These are phyloP conservation scores for Autographa pulchrina DNA, from an alignment of 2,888 invertebrate genomes.

Conservation along the genomic window DNA sequence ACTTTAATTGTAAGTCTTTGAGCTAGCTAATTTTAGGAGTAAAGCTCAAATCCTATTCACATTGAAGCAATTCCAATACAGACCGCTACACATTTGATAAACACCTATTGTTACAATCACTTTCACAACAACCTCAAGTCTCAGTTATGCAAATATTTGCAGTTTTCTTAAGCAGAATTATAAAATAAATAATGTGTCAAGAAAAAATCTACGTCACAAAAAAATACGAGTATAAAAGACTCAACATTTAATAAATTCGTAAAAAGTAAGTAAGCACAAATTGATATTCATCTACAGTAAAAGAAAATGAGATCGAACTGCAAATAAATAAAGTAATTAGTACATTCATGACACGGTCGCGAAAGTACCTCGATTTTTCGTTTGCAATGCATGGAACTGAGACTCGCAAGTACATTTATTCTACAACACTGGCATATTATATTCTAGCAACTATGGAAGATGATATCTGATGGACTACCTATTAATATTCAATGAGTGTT, in stretches of 20 bases:
- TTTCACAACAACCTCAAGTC: conserved; percentile 61
- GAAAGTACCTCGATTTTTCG: conserved; percentile 17
- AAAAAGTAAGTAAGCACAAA: background rate
- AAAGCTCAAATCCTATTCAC: conserved; percentile 58
- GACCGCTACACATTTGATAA: conserved; percentile 59
- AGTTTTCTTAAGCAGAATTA: conserved; percentile 35
- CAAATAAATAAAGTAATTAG: conserved; percentile 34
- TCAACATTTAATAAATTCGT: conserved; percentile 17
- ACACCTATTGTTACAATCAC: conserved; percentile 60
- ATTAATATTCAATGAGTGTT: conserved; percentile 59
- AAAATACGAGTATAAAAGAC: conserved; percentile 7
- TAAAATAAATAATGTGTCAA: conserved; percentile 19
- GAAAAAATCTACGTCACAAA: conserved; percentile 7
- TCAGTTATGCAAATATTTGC: conserved; percentile 51
- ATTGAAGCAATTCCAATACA: conserved; percentile 66
- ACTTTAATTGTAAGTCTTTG: conserved; percentile 61
- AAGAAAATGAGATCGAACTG: conserved; percentile 55
- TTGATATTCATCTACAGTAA: conserved; percentile 47
- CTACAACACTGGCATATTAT: conserved; percentile 54
- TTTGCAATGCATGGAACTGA: conserved; percentile 35
- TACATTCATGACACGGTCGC: conserved; percentile 9
- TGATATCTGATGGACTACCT: conserved; percentile 57
- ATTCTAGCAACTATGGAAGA: conserved; percentile 65
- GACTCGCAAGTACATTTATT: conserved; percentile 52
- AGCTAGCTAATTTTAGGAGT: conserved; percentile 52